These are phyloP conservation scores for Chiloscyllium punctatum DNA, from an alignment of 2,797 vertebrate genomes.

Conservation along the genomic window DNA sequence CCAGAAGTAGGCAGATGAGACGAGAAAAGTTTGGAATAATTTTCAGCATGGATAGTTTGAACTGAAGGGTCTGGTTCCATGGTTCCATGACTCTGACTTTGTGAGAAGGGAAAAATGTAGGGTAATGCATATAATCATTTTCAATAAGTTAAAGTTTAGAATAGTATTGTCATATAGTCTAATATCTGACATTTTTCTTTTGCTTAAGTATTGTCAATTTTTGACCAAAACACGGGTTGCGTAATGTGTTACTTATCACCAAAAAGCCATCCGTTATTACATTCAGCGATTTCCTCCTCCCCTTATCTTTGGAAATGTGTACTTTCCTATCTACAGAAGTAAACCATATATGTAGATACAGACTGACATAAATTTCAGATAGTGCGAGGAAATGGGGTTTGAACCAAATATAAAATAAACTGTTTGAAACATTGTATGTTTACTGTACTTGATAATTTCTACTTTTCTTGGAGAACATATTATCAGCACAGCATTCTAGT, in stretches of 20 bases:
- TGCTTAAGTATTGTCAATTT: not conserved
- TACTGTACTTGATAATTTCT: not conserved
- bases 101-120: not conserved
- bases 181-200: not conserved
- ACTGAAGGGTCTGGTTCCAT: too few species aligned
- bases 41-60: too few species aligned
- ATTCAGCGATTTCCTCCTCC: not conserved
- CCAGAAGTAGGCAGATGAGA: too few species aligned
- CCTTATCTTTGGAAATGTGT: not conserved
- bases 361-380: not conserved
- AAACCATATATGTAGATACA: not conserved
- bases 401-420: not conserved
- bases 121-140: not conserved
- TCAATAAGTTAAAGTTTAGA: not conserved
- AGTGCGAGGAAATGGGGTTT: not conserved
- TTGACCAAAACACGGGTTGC: not conserved
- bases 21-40: too few species aligned
- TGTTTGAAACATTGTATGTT: not conserved
- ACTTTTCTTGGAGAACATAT: not conserved
- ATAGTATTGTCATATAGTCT: not conserved
- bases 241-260: not conserved
- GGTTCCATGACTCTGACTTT: too few species aligned
- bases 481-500: too few species aligned
- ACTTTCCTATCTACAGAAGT: not conserved
- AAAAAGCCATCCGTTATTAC: not conserved